Percentiles rank a stretch among this genome's conserved stretches.
Conservation (phyloP, 2,113 vertebrate genomes). For the Illadopsis cleaveri region DNA sequence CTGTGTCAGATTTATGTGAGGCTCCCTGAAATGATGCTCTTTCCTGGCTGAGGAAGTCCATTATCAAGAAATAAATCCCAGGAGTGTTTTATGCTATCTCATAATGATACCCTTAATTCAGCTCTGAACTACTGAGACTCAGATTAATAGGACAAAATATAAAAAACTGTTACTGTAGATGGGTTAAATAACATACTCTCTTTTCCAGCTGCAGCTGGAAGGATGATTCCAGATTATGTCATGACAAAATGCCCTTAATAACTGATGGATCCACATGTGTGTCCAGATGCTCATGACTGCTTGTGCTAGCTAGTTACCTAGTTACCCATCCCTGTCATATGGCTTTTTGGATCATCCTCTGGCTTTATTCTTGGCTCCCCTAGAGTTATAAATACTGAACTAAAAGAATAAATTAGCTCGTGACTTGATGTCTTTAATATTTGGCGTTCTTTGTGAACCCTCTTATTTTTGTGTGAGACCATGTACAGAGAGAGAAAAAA, state of each 20-base stretch:
- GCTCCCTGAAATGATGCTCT: not conserved
- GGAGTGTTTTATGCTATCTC: not conserved
- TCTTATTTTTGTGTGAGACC: not conserved
- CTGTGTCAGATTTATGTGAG: conserved; percentile 12
- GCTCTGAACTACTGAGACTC: not conserved
- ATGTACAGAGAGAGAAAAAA: not conserved
- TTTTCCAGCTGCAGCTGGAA: not conserved
- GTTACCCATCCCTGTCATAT: not conserved
- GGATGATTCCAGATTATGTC: not conserved
- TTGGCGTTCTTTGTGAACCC: not conserved
- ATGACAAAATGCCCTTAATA: not conserved
- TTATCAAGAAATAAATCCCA: conserved; percentile 10
- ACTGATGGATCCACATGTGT: not conserved
- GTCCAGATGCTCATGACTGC: not conserved
- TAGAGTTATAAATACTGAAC: not conserved
- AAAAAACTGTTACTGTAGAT: not conserved
- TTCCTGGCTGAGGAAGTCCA: not conserved
- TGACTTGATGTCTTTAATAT: not conserved
- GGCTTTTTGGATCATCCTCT: not conserved
- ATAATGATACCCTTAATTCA: not conserved
- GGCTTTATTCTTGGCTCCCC: not conserved
- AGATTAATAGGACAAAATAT: not conserved
- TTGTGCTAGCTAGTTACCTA: not conserved
- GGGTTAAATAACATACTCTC: not conserved
- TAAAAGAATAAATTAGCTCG: not conserved